A percentile compares a stretch with the other conserved stretches of the same genome.
Conservation (phyloP, 2,113 vertebrate species). For the Cynopterus brachyotis region DNA sequence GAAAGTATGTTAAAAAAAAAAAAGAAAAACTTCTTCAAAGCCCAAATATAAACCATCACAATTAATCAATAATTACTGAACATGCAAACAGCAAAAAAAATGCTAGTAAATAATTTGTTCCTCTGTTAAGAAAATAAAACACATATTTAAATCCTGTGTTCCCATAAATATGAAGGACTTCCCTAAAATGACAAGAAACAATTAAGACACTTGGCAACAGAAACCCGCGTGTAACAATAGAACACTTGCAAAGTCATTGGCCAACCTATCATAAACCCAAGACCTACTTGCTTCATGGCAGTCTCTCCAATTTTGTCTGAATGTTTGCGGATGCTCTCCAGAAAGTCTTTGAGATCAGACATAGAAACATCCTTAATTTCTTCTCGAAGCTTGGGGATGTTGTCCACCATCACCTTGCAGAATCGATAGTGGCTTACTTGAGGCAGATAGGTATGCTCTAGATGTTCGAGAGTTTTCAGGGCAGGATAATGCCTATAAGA, state of each 20-base stretch:
- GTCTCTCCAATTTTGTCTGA: conserved; percentile 97
- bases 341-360: conserved; percentile 96
- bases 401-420: conserved; percentile 95
- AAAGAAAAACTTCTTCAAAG: conserved; percentile 19
- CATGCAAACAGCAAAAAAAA: conserved; percentile 24
- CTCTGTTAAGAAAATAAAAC: background rate
- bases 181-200: background rate
- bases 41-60: background rate
- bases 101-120: background rate
- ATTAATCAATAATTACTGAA: background rate
- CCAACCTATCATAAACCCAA: background rate
- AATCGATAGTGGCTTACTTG: conserved; percentile 95
- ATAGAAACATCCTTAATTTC: conserved; percentile 97
- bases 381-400: conserved; percentile 91
- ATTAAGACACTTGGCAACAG: background rate
- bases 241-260: background rate
- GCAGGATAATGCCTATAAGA: conserved; percentile 94
- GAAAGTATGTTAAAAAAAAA: background rate
- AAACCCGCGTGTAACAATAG: background rate
- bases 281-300: conserved; percentile 94
- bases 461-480: conserved; percentile 93
- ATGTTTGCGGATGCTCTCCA: conserved; percentile 99
- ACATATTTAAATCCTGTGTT: background rate
- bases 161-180: background rate
- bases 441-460: conserved; percentile 93